These are phyloP conservation scores for Callitettix versicolor DNA, from an alignment of 1,140 invertebrate species.

Conservation along the genomic window DNA sequence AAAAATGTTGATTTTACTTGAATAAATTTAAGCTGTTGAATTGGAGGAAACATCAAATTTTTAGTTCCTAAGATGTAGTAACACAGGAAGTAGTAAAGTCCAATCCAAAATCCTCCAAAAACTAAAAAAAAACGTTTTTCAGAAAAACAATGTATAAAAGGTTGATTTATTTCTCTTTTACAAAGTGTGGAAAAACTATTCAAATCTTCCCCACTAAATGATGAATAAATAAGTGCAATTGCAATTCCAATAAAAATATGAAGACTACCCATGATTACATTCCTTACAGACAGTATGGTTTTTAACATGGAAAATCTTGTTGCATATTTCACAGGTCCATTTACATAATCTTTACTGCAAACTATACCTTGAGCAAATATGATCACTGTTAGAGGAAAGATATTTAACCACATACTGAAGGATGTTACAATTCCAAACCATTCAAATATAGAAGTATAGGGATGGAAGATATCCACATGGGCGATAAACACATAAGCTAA, in stretches of 20 bases:
- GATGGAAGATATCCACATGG: slow-evolving; percentile 41
- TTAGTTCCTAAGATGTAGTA: slow-evolving; percentile 36
- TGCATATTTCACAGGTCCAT: slow-evolving; percentile 38
- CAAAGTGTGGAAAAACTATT: slow-evolving; percentile 34
- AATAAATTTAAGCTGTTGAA: slow-evolving; percentile 51
- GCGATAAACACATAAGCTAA: slow-evolving; percentile 37
- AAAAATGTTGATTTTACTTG: slow-evolving; percentile 46
- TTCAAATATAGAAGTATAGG: slow-evolving; percentile 37
- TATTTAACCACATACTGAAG: slow-evolving; percentile 41
- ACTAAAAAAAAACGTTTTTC: slow-evolving; percentile 48
- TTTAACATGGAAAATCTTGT: slow-evolving; percentile 50
- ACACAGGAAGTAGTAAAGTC: slow-evolving; percentile 52
- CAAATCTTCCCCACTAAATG: slow-evolving; percentile 41
- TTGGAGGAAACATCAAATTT: slow-evolving; percentile 45
- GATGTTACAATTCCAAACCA: slow-evolving; percentile 39
- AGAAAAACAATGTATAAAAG: slow-evolving; percentile 32
- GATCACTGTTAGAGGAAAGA: slow-evolving; percentile 39
- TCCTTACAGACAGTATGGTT: slow-evolving; percentile 46
- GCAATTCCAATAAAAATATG: slow-evolving; percentile 46
- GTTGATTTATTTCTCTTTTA: slow-evolving; percentile 20
- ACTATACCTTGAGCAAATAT: slow-evolving; percentile 45
- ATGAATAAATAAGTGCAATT: slow-evolving; percentile 48
- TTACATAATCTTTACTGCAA: slow-evolving; percentile 45
- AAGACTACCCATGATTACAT: slow-evolving; percentile 41
- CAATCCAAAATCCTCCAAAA: slow-evolving; percentile 53